Evolutionary conservation across 2,797 vertebrate genomes (phyloP), one percentile per base, ranked within the genome.

Genomic region (Spondyliosoma cantharus): DNA sequence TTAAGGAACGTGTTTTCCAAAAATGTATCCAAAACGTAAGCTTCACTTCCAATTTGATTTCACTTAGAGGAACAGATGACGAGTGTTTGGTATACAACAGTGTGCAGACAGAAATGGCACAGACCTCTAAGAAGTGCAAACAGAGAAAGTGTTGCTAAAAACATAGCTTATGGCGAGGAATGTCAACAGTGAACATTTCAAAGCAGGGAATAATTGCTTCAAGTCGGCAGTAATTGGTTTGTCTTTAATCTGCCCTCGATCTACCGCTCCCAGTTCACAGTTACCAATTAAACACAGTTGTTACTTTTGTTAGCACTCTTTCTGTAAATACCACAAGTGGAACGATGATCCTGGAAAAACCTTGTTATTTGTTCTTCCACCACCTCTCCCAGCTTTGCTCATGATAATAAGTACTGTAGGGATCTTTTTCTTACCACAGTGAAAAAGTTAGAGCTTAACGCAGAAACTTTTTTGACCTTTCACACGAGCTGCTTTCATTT

Each of bases 111-210:
- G 67, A 85, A 80, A 78, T 29, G 74, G 74, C 70, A 42, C 37
- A 3, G 43, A 75, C 78, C 80, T 89, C 69, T 71, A 53, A 67
- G 61, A 48, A 83, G 63, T 46, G 67, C 74, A 88, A 78, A 86
- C 84, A 84, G 67, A 80, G 71, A 91, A 87, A 84, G 89, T 87
- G 88, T 65, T 81, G 84, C 87, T 87, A 60, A 91, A 91, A 92
- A 87, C 86, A 90, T 17, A 65, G 88, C 78, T 85, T 69, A 70
- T 49, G 52, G 53, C 2, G 60, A 85, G 76, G 74, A 88, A 91
- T 90, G 88, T 88, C 85, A 90, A 82, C 86, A 84, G 80, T 16
- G 85, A 84, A 85, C 49, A 24, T 88, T 90, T 93, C 87, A 91
- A 89, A 90, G 87, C 71, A 8, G 62, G 13, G 61, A 83, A 79